Evolutionary conservation across 1,140 invertebrate genomes (phyloP).

Genomic region (Fragariocoptes setiger): DNA sequence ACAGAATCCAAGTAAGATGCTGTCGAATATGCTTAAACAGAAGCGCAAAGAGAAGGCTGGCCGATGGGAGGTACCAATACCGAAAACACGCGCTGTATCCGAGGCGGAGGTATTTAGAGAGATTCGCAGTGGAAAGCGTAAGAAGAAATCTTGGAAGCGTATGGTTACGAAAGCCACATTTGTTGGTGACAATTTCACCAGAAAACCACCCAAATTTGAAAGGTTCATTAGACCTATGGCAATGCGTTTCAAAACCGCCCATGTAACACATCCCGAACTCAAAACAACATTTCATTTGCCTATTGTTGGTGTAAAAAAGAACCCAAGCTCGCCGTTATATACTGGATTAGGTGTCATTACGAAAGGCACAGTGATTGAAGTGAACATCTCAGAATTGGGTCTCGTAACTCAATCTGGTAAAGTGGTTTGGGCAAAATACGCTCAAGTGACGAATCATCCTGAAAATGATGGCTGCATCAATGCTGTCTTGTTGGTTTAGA

Average conservation of each 20-base stretch:
- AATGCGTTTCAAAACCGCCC: slow-evolving; percentile 71
- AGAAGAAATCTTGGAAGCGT: slow-evolving; percentile 87
- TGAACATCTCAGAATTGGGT: slow-evolving; percentile 94
- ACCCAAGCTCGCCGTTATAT: slow-evolving; percentile 86
- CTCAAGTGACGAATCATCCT: slow-evolving; percentile 96
- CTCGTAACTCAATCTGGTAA: slow-evolving; percentile 94
- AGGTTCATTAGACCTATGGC: slow-evolving; percentile 96
- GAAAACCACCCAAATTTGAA: slow-evolving; percentile 98
- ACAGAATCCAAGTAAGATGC: slow-evolving; percentile 65
- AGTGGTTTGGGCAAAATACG: slow-evolving; percentile 99
- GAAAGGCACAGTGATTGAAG: slow-evolving; percentile 84
- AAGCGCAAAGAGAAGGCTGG: slow-evolving; percentile 98
- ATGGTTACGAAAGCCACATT: slow-evolving; percentile 98
- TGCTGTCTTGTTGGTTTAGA: slow-evolving; percentile 82
- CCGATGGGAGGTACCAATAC: slow-evolving; percentile 98
- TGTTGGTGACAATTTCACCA: slow-evolving; percentile 88
- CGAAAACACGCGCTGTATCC: slow-evolving; percentile 85
- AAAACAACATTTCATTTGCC: slow-evolving; percentile 95
- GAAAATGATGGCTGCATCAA: slow-evolving; percentile 99
- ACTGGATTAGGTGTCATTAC: slow-evolving; percentile 92
- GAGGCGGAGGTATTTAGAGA: slow-evolving; percentile 93
- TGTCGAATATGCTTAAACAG: slow-evolving; percentile 98
- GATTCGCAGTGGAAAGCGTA: slow-evolving; percentile 68
- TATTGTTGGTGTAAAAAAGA: slow-evolving; percentile 97
- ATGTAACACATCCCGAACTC: slow-evolving; percentile 94